A percentile compares a stretch with the other conserved stretches of the same genome.
These are phyloP conservation scores for Drosophila pseudotalamancana DNA, from an alignment of 2,888 invertebrate genomes.

Conservation along the genomic window DNA sequence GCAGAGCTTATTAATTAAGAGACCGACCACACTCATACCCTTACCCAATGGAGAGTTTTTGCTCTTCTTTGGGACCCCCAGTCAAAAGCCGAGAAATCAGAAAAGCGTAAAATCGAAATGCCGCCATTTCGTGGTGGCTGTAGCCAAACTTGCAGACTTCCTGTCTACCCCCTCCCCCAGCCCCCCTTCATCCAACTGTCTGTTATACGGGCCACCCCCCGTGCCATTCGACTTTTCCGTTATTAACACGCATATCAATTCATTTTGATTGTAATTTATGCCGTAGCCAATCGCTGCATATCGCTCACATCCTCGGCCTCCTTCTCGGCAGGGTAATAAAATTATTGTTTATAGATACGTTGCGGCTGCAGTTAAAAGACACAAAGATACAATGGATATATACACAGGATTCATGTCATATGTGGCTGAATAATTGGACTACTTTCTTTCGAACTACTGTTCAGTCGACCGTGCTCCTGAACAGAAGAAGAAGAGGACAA, in stretches of 20 bases:
- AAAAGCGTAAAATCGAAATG: constrained; percentile 79
- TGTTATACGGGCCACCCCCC: constrained; percentile 1
- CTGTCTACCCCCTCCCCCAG: constrained; percentile 34
- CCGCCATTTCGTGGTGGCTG: constrained; percentile 73
- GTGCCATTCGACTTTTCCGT: constrained; percentile 24
- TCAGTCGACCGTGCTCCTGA: constrained; percentile 47
- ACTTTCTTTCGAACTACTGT: constrained; percentile 37
- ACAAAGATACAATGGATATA: constrained; percentile 28
- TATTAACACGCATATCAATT: constrained; percentile 81
- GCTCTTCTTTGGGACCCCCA: not conserved
- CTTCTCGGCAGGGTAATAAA: constrained; percentile 54
- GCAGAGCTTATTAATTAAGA: constrained; percentile 71
- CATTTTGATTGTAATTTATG: constrained; percentile 82
- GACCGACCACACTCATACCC: constrained; percentile 36
- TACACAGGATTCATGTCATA: constrained; percentile 49
- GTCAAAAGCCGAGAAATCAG: constrained; percentile 71
- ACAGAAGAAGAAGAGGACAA: constrained; percentile 24
- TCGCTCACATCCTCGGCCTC: constrained; percentile 67
- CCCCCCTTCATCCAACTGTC: constrained; percentile 1
- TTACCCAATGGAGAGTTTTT: not conserved
- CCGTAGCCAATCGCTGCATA: constrained; percentile 81
- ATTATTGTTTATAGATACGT: constrained; percentile 74
- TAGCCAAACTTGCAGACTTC: constrained; percentile 62
- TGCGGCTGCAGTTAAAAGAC: constrained; percentile 74
- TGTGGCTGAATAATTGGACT: constrained; percentile 51